These are phyloP conservation scores for Caenorhabditis macrosperma DNA, from an alignment of 2,888 invertebrate species.

Conservation along the genomic window DNA sequence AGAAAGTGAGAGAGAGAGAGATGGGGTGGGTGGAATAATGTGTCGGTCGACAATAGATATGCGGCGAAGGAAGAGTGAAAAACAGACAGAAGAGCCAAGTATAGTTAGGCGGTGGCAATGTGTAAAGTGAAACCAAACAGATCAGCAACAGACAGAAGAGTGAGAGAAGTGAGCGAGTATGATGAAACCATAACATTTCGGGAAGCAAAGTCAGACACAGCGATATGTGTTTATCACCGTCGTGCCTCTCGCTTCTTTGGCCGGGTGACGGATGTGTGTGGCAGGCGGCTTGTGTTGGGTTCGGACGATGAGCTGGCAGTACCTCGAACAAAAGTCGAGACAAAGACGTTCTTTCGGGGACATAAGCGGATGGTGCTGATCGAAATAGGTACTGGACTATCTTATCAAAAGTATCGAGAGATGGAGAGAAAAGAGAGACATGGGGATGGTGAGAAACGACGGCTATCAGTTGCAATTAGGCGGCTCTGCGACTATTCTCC, in stretches of 20 bases:
- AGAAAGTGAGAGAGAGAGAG: not conserved
- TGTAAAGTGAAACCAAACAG: slow-evolving; percentile 18
- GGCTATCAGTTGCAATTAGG: too few species aligned
- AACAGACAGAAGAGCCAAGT: slow-evolving; percentile 7
- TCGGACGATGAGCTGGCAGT: too few species aligned
- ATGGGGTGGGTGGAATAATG: too few species aligned
- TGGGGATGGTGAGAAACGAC: too few species aligned
- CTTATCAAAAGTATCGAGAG: too few species aligned
- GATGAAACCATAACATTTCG: slow-evolving; percentile 43
- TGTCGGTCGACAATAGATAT: too few species aligned
- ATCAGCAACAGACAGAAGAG: slow-evolving; percentile 14
- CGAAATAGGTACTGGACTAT: too few species aligned
- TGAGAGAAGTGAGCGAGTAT: slow-evolving; percentile 31
- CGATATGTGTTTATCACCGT: slow-evolving; percentile 38
- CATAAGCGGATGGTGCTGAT: too few species aligned
- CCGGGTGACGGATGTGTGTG: slow-evolving; percentile 20
- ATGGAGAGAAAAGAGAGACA: too few species aligned
- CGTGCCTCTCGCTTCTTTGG: not conserved
- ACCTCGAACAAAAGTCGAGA: too few species aligned
- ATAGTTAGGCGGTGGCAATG: not conserved
- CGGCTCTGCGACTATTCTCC: too few species aligned
- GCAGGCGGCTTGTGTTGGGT: not conserved
- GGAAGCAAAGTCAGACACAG: slow-evolving; percentile 24
- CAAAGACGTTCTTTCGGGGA: too few species aligned
- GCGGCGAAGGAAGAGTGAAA: not conserved